Evolutionary conservation across 2,888 invertebrate species (phyloP).

Genomic region (Drosophila longiperda): DNA sequence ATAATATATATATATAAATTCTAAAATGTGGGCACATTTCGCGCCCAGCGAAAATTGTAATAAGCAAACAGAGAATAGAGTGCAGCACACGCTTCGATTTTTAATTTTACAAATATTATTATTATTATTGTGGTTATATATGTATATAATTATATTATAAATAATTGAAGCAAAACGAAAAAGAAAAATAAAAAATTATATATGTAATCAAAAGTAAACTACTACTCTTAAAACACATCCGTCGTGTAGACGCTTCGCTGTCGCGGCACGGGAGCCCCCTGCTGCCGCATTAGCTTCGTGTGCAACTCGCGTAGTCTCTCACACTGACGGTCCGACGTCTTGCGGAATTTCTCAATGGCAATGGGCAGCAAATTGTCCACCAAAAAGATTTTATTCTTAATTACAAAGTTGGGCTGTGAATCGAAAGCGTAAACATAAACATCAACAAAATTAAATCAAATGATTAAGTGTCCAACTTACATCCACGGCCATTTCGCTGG

Average conservation of each 20-base stretch:
- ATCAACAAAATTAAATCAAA: not conserved
- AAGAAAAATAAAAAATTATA: slow-evolving; percentile 80
- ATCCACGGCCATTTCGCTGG: slow-evolving; percentile 81
- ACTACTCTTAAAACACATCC: slow-evolving; percentile 81
- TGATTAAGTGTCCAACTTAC: slow-evolving; percentile 64
- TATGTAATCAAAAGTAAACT: slow-evolving; percentile 80
- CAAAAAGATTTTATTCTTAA: slow-evolving; percentile 83
- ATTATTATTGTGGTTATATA: slow-evolving; percentile 83
- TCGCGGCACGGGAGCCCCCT: slow-evolving; percentile 83
- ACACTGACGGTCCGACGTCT: slow-evolving; percentile 79
- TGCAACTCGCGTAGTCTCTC: slow-evolving; percentile 77
- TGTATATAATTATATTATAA: slow-evolving; percentile 84
- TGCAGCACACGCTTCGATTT: slow-evolving; percentile 81
- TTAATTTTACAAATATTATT: slow-evolving; percentile 81
- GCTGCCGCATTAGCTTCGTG: slow-evolving; percentile 71
- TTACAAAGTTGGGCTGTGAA: slow-evolving; percentile 84
- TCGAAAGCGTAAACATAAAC: not conserved
- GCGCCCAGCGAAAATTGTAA: slow-evolving; percentile 62
- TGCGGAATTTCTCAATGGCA: slow-evolving; percentile 82
- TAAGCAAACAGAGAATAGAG: slow-evolving; percentile 73
- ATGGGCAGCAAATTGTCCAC: slow-evolving; percentile 83
- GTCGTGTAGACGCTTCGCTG: slow-evolving; percentile 85
- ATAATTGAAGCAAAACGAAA: slow-evolving; percentile 80
- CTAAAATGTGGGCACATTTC: slow-evolving; percentile 55
- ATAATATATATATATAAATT: slow-evolving; percentile 28